Evolutionary conservation across 2,888 invertebrate genomes (phyloP), one percentile per base, ranked within the genome.

Genomic region (Ectobius pallidus): DNA sequence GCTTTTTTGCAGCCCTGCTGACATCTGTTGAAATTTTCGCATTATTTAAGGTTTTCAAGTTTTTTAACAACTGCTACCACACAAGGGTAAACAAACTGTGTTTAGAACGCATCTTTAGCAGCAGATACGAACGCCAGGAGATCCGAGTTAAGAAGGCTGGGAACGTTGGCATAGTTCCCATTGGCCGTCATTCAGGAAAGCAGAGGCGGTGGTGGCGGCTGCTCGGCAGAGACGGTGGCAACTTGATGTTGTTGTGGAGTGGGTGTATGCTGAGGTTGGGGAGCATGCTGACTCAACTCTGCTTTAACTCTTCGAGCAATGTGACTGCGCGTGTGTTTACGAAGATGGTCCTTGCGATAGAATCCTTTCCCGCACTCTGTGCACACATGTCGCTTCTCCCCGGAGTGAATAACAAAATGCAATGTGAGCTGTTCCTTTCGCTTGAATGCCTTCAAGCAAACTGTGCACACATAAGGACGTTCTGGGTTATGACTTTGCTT

Each of bases 401-500:
- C 95, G 14, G 94, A 94, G 83, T 95, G 95, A 80, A 95, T 95
- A 77, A 95, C 94, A 83, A 94, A 93, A 84, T 95, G 95, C 78
- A 95, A 83, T 0, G 94, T 94, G 73, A 95, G 86, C 78, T 95
- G 95, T 81, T 95, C 95, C 86, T 94, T 94, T 78, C 95, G 89
- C 80, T 95, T 94, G 83, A 95, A 95, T 0, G 93, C 93, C 81
- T 95, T 95, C 79, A 93, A 87, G 81, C 95, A 95, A 71, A 94
- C 93, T 73, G 93, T 91, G 85, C 95, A 95, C 14, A 93, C 93
- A 84, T 93, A 94, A 70, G 95, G 95, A 78, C 94, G 87, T 82
- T 94, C 95, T 0, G 94, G 94, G 85, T 94, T 94, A 84, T 95
- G 94, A 68, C 93, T 92, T 80, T 94, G 91, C 82, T 94, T 94